A percentile compares a stretch with the other conserved stretches of the same genome.
Conservation (phyloP, 2,888 invertebrate species). For the Drosophila meridionalis region DNA sequence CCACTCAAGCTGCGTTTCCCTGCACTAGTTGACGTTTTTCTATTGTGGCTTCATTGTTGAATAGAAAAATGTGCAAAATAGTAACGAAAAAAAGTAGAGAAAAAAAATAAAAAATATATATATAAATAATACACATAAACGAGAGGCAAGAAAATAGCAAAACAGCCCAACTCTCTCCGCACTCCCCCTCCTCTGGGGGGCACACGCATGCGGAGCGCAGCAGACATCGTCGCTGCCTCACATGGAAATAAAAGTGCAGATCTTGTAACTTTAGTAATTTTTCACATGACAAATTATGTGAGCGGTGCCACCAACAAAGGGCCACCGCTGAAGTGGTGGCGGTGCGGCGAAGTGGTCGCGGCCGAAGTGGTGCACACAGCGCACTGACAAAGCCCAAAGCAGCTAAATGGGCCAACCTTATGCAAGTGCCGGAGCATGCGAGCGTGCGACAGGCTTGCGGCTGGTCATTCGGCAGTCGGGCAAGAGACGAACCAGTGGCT, state of each 20-base stretch:
- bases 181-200: neutral
- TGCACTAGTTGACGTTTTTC: conserved; percentile 79
- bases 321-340: conserved; percentile 15
- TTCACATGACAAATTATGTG: conserved; percentile 83
- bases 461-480: conserved; percentile 12
- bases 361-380: conserved; percentile 5
- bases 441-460: conserved; percentile 15
- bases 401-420: conserved; percentile 55
- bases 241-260: conserved; percentile 74
- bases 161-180: conserved; percentile 52
- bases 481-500: neutral
- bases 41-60: conserved; percentile 82
- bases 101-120: conserved; percentile 13
- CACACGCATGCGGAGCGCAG: conserved; percentile 42
- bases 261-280: conserved; percentile 83
- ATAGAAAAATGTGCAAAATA: conserved; percentile 80
- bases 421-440: conserved; percentile 54
- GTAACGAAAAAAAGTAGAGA: conserved; percentile 61
- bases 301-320: conserved; percentile 63
- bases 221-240: conserved; percentile 24
- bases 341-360: neutral
- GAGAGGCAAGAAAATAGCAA: conserved; percentile 62
- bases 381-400: conserved; percentile 44
- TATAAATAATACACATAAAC: conserved; percentile 25
- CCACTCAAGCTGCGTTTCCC: conserved; percentile 41